These are phyloP conservation scores for Heliopora coerulea DNA, from an alignment of 92 coral and sea anemone genomes.

Conservation along the genomic window DNA sequence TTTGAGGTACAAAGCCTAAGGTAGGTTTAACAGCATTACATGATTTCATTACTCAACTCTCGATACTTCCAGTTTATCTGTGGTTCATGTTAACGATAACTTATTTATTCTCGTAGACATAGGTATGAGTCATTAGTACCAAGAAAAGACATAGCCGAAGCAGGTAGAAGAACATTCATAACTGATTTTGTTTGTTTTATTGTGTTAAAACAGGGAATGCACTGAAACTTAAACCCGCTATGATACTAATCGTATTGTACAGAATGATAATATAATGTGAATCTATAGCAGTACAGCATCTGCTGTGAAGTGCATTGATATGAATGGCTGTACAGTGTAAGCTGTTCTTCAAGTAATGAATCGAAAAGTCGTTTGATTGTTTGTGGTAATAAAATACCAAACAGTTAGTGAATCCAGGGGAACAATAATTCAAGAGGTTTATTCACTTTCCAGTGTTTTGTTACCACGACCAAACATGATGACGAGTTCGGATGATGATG, in stretches of 20 bases:
- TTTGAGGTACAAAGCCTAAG: conserved; percentile 89
- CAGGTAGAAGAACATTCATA: conserved; percentile 24
- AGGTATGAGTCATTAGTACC: conserved; percentile 84
- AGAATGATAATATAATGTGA: neutral
- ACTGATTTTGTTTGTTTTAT: no score
- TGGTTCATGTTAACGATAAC: neutral
- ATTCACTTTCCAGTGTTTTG: no score
- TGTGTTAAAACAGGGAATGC: no score
- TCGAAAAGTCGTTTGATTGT: no score
- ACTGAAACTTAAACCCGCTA: no score
- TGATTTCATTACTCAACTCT: neutral
- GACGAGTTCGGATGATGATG: no score
- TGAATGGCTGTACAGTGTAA: neutral
- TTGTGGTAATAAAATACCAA: no score
- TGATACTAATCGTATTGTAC: no score
- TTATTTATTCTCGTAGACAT: conserved; percentile 57
- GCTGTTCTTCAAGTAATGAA: neutral
- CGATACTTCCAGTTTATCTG: neutral
- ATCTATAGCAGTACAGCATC: neutral
- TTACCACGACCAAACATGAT: no score
- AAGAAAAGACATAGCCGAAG: conserved; percentile 61
- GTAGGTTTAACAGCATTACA: conserved; percentile 53
- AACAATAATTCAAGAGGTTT: no score
- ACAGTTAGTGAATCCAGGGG: no score
- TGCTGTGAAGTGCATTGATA: neutral